Base-by-base conservation (phyloP, 2,888 invertebrate species). In the Dynastes tityus region DNA sequence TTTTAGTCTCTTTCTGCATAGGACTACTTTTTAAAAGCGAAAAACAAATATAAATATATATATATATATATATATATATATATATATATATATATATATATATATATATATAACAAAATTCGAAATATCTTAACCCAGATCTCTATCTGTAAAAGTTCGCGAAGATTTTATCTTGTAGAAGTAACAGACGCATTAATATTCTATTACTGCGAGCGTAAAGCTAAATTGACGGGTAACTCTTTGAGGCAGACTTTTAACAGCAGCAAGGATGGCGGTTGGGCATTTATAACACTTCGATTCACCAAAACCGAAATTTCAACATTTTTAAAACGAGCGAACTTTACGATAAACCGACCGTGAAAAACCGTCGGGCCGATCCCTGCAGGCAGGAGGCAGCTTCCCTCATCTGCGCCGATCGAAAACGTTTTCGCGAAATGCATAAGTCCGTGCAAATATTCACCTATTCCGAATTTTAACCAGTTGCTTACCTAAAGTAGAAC, bases 401-500 rank as follows among this genome's bases (percentile, higher is more conserved):
- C 16, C 53, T 16, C 5, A 13, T 16, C n/a, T n/a, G 45, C 27
- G 29, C 22, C 22, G 61, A 73, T 73, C 27, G 37, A 16, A 61
- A 73, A 45, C 27, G 73, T 61, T 73, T 40, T 45, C 32, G 45
- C 11, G 27, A 22, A 73, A 73, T 61, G 45, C 73, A 61, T 40
- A 40, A 40, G 11, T 32, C 11, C 13, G 61, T 6, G 58, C 40
- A 73, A 73, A 73, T 73, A 73, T 73, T 73, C 73, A 73, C 61
- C 73, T 58, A 61, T 73, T 73, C 61, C 3, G 61, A 73, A 73
- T 73, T 61, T 73, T 61, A 73, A 73, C 73, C 73, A 73, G 61
- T 73, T 40, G 58, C 73, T 61, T 61, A 73, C 58, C 13, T 73
- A 61, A 73, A 73, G 61, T 73, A 58, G 61, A 40, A 58, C 73